Evolutionary conservation across 2,797 vertebrate genomes (phyloP), one percentile per base, ranked within the genome.

Genomic region (Platalea minor): DNA sequence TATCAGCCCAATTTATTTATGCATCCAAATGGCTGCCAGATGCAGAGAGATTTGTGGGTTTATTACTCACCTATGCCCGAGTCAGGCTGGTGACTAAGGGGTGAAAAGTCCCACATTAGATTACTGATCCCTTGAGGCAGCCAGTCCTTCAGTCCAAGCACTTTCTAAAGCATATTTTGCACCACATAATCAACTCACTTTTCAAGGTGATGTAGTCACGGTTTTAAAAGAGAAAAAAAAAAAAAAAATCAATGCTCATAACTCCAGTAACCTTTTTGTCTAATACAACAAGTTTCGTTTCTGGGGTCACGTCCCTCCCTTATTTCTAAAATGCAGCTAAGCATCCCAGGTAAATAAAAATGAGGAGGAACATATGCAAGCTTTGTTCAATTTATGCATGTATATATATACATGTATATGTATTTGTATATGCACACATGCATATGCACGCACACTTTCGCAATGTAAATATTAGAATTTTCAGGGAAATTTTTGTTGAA

Each of bases 1-100:
- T 92, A 91, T 93, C 68, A 83, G 37, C 60, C 93, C 53, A 41
- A 4, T 89, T 95, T 95, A 80, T 95, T 87, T 91, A 90, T 67
- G 75, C 63, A 90, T 68, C 74, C 81, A 93, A 95, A 83, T 80
- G 57, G 56, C 46, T 92, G 53, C 68, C 77, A 94, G 83, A 64
- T 94, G 90, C 60, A 85, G 60, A 79, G 69, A 89, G 75, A 88
- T 88, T 65, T 94, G 56, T 77, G 28, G 2, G 89, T 93, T 85
- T 93, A 75, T 94, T 91, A 65, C 48, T 93, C 84, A 93, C 86
- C 84, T 95, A 41, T 39, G 45, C 35, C 3, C 17, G 64, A 78
- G 16, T 83, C 72, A 85, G 60, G 23, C 53, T 92, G 41, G 45
- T 83, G 65, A 86, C 64, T 54, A 65, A 86, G 50, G 43, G 76